Evolutionary conservation across 2,797 vertebrate species (phyloP), one percentile per base, ranked within the genome.

Genomic region (Gorsachius magnificus): DNA sequence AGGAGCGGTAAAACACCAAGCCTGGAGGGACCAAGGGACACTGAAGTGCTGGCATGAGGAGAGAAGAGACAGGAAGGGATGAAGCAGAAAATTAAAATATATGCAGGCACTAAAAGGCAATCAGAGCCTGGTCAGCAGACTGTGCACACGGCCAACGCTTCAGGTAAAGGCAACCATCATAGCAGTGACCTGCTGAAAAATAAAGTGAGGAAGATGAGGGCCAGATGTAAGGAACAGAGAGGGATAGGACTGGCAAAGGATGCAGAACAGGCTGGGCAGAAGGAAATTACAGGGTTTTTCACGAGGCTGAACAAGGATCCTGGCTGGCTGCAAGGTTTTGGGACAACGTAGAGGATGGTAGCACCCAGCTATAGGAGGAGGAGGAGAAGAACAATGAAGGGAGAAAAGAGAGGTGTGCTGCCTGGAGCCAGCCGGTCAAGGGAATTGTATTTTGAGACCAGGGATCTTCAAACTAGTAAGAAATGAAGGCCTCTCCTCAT

Each of bases 1-100:
- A 3, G 46, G 4, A 58, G 8, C 0, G 0, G 20, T 5, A 18
- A 81, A 82, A 26, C 20, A 33, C 18, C 2, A 1, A 82, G 17
- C 5, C 21, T 43, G 13, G 35, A 41, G 3, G 26, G 77, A 25
- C 41, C 1, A 1, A 75, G 29, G 33, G 24, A 60, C 58, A 4
- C 8, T 0, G 0, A 71, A 57, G 51, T 10, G 3, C 13, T 72
- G 41, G 57, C 26, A 6, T 0, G 6, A 84, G 46, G 11, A 70
- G 20, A 90, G 26, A 18, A 57, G 21, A 77, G 53, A 72, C 6
- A 48, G 36, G 36, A 84, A 87, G 70, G 25, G 22, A 20, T 17
- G 36, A 13, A 48, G 48, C 4, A 90, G 63, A 84, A 96, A 61
- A 48, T 18, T 50, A 91, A 87, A 57, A 82, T 35, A 36, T 3